phyloP scores from a whole-genome alignment of 92 coral and sea anemone species.

The Epizoanthus stellaris region DNA sequence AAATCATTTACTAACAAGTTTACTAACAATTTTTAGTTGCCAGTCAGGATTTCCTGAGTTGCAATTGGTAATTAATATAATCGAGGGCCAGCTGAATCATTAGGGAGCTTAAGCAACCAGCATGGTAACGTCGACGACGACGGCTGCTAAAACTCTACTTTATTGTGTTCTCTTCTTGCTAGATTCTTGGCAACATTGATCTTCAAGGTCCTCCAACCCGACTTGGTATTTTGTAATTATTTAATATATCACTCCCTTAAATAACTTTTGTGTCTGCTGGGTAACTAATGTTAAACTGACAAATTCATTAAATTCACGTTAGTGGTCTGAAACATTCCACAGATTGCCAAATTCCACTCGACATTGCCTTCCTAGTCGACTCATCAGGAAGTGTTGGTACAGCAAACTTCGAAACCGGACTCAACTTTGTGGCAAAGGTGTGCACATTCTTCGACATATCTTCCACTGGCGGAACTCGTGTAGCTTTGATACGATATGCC shows the following conservation, averaged over 20 bases:
- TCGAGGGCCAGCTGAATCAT: no score
- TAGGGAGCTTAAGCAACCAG: no score
- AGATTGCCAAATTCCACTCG: conserved; percentile 75
- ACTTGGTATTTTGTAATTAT: not conserved
- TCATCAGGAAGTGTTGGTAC: conserved; percentile 65
- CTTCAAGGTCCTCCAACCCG: not conserved
- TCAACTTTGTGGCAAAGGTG: conserved; percentile 58
- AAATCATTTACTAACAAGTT: no score
- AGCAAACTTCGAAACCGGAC: conserved; percentile 35
- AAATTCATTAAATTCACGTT: not conserved
- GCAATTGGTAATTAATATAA: no score
- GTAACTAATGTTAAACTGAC: not conserved
- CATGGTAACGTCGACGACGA: no score
- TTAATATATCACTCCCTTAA: not conserved
- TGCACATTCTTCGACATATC: conserved; percentile 60
- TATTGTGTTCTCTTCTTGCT: no score
- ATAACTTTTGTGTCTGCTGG: not conserved
- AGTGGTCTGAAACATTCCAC: not conserved
- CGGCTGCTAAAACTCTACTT: no score
- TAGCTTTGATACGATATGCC: conserved; percentile 68
- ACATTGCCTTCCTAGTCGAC: conserved; percentile 70
- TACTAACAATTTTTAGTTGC: no score
- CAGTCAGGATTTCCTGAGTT: no score
- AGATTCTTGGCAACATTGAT: no score
- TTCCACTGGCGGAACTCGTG: conserved; percentile 54